Evolutionary conservation across 2,888 invertebrate species (phyloP).

Genomic region (Oligia fasciuncula): DNA sequence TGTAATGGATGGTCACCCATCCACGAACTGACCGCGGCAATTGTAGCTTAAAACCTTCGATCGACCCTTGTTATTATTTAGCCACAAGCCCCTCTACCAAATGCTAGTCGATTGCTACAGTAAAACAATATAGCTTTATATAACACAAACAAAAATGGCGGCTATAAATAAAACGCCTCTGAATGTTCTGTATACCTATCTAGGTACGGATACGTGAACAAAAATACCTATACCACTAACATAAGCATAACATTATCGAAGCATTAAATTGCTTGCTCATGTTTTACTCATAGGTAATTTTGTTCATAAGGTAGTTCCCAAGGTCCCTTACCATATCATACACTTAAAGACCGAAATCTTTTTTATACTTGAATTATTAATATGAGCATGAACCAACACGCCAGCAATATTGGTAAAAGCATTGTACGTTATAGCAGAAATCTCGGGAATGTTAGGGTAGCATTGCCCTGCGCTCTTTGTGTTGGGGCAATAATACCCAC

Average conservation of each 20-base stretch:
- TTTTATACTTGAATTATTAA: slow-evolving; percentile 33
- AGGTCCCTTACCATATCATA: slow-evolving; percentile 3
- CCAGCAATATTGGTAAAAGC: slow-evolving; percentile 60
- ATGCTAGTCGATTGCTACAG: background rate
- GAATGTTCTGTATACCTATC: too few species aligned
- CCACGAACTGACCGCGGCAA: background rate
- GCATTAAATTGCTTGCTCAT: background rate
- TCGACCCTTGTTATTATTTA: background rate
- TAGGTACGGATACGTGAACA: too few species aligned
- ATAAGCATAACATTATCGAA: background rate
- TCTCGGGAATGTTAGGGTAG: slow-evolving; percentile 46
- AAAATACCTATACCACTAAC: too few species aligned
- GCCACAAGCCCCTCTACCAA: background rate
- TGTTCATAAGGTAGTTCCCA: background rate
- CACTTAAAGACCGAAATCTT: slow-evolving; percentile 19
- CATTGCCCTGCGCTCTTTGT: slow-evolving; percentile 53
- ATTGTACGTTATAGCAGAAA: slow-evolving; percentile 43
- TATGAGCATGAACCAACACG: slow-evolving; percentile 31
- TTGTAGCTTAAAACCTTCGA: background rate
- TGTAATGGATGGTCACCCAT: background rate
- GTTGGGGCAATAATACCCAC: slow-evolving; percentile 42
- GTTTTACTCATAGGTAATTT: background rate
- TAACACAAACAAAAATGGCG: background rate
- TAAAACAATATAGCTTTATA: too few species aligned
- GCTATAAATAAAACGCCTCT: background rate